Evolutionary conservation across 2,113 vertebrate genomes (phyloP).

Genomic region (Phalacrocorax aristotelis): DNA sequence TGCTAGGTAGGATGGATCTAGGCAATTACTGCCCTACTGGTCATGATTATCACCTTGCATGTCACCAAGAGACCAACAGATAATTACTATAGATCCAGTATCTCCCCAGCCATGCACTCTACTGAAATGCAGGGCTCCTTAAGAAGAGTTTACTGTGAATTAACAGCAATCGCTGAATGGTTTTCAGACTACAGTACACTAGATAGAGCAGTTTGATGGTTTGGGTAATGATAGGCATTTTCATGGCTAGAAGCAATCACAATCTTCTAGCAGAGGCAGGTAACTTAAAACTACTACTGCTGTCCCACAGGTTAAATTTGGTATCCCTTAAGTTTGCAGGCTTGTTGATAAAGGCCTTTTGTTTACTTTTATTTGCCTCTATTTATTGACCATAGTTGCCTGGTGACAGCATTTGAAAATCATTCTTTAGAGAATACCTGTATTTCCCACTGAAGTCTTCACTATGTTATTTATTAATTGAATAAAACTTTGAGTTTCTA

Average conservation of each 20-base stretch:
- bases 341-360: background rate
- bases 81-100: background rate
- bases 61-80: background rate
- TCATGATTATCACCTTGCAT: background rate
- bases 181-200: background rate
- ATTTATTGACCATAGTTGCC: background rate
- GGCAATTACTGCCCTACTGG: background rate
- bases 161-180: background rate
- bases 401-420: background rate
- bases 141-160: background rate
- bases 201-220: background rate
- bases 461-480: background rate
- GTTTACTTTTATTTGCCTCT: background rate
- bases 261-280: background rate
- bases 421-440: background rate
- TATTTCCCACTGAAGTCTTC: background rate
- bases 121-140: background rate
- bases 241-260: background rate
- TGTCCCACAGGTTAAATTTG: background rate
- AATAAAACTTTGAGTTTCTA: background rate
- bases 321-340: background rate
- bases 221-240: background rate
- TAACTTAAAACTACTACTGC: background rate
- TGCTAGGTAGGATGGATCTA: background rate
- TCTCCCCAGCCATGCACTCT: rapidly evolving